Evolutionary conservation across 2,113 vertebrate species (phyloP).

Genomic region (Rhabdomys dilectus): DNA sequence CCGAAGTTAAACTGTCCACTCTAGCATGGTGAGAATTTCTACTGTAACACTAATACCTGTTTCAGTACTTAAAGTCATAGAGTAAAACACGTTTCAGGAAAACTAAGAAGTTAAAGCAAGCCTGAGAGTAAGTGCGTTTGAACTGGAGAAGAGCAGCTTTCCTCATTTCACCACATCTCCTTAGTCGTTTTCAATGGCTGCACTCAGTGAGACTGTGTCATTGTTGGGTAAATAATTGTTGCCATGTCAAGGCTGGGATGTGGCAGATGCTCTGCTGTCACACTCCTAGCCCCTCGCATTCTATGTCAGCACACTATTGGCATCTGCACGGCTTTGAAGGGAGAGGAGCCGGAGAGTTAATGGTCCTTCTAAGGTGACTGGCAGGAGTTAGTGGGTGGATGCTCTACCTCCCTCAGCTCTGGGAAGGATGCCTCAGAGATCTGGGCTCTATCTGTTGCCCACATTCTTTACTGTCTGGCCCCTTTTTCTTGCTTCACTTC

Average conservation of each 20-base stretch:
- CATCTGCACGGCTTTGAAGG: not conserved
- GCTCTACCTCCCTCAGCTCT: not conserved
- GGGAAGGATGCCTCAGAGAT: not conserved
- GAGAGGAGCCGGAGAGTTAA: not conserved
- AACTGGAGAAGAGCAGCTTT: not conserved
- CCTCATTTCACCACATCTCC: not conserved
- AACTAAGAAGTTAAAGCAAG: not conserved
- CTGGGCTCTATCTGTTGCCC: not conserved
- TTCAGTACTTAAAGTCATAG: not conserved
- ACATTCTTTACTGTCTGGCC: not conserved
- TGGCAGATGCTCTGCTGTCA: not conserved
- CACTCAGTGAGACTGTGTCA: not conserved
- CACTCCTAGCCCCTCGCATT: not conserved
- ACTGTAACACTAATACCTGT: not conserved
- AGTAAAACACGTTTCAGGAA: not conserved
- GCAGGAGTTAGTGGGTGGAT: not conserved
- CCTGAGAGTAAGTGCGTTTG: not conserved
- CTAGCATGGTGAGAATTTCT: not conserved
- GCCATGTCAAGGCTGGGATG: not conserved
- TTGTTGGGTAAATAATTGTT: not conserved
- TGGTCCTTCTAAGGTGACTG: not conserved
- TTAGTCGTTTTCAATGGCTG: not conserved
- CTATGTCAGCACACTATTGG: not conserved
- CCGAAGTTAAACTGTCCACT: conserved; percentile 45
- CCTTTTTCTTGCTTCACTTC: not conserved